Base-by-base conservation (phyloP, 37 sponge, comb jelly and placozoan species). In the Geodia barretti region DNA sequence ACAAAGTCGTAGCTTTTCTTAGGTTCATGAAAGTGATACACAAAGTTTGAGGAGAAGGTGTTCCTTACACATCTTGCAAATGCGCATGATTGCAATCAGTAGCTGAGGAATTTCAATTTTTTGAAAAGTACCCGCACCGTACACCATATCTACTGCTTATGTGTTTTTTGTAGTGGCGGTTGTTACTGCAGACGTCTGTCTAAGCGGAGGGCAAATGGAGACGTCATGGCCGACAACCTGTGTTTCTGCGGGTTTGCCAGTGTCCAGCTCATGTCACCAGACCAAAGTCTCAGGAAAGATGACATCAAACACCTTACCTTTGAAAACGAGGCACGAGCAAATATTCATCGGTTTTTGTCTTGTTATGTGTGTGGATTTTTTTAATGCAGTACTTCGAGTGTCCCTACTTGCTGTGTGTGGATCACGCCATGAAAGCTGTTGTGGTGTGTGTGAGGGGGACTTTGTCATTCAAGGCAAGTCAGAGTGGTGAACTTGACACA, bases 381-480 rank as follows among this genome's bases (percentile, higher is more conserved):
- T 65, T 17, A 65, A n/a, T 30, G 19, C 29, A 79, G 80, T 21
- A 77, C 3, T 80, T 62, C 63, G 25, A 75, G 34, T 60, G 70
- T 23, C 88, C 95, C 20, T 95, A 84, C 75, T 80, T 64, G 30
- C 86, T 95, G 2, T 85, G 88, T 24, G 33, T 76, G 32, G 95
- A 95, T 64, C 73, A 82, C 25, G 33, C 42, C 0, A 75, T 64
- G 60, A 79, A 78, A 35, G 72, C 89, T 20, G 70, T 95, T 1
- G 89, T 95, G 23, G 62, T 95, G 34, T 64, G 80, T 2, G 72
- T 88, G 81, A 74, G 95, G 43, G 95, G 95, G 30, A 91, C 95
- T 34, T 67, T 95, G 23, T 95, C 95, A 31, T 54, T 94, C 2
- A 83, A 79, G 43, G 92, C 21, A 70, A 19, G 72, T 70, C n/a